Base-by-base conservation (phyloP, 2,888 invertebrate genomes). In the Heliconius ismenius region DNA sequence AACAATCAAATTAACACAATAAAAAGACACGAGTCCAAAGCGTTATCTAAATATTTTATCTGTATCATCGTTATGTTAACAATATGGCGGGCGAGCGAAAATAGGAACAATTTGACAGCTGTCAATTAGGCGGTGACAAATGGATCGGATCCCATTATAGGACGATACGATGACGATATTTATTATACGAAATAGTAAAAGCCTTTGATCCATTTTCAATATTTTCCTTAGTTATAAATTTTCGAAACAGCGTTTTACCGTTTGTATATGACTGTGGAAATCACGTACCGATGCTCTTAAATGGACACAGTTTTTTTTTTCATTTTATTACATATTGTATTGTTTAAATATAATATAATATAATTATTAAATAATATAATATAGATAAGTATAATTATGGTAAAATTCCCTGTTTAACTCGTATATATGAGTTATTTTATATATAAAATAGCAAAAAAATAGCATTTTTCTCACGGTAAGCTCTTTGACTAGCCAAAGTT, bases 121-220 rank as follows among this genome's bases (percentile, higher is more conserved):
- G 93, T 94, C 93, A 94, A 94, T 94, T 94, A 93, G 83, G 86
- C 85, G 80, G 83, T 89, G 90, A 91, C 85, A 89, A 87, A 88
- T 83, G 88, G 70, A 39, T 73, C 60, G 76, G 64, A 72, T 64
- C 39, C 86, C 84, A 87, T 83, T 85, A 84, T 83, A 83, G 86
- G 79, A 81, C 79, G 78, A 26, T 54, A 32, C n/a, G 43, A 28
- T 15, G 36, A 64, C 68, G 68, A 75, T 62, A 28, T 43, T 39
- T 43, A 69, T 62, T 68, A 60, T 58, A n/a, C 32, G 32, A 58
- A 58, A 70, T 70, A 70, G 54, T 70, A 58, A 70, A 54, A 32
- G 70, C 13, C 70, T 36, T 36, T 70, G 70, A 36, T 54, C 70
- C 9, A 58, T 70, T 70, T 70, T 9, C 67, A 15, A 67, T 67